phyloP scores from a whole-genome alignment of 2,797 vertebrate species.

The Crypturellus tataupa region DNA sequence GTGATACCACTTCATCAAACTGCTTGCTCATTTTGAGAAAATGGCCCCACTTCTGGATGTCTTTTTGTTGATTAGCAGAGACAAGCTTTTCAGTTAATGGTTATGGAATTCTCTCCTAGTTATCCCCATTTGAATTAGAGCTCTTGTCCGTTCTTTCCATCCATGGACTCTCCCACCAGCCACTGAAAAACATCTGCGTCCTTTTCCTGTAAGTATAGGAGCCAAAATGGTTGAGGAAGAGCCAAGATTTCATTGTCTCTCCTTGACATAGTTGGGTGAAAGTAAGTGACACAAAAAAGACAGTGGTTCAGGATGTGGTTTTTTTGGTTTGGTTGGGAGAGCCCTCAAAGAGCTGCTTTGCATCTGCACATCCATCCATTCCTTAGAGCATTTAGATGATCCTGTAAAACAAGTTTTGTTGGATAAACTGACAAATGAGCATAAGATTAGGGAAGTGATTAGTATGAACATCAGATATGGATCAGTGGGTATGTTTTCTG shows the following conservation, averaged over 20 bases:
- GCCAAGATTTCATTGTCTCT: background rate
- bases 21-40: conserved; percentile 81
- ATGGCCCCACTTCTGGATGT: conserved; percentile 86
- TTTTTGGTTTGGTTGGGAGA: too few species aligned
- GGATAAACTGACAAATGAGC: too few species aligned
- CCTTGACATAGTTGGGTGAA: too few species aligned
- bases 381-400: too few species aligned
- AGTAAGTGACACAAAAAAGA: too few species aligned
- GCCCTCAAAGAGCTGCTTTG: too few species aligned
- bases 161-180: background rate
- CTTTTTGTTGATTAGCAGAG: conserved; percentile 82
- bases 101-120: background rate
- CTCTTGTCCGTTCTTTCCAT: background rate
- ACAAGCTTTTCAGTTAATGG: background rate
- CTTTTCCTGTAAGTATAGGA: background rate
- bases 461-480: too few species aligned
- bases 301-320: too few species aligned
- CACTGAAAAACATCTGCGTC: background rate
- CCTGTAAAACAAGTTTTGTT: too few species aligned
- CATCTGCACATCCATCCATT: too few species aligned
- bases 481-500: too few species aligned
- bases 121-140: background rate
- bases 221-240: background rate
- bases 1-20: conserved; percentile 70
- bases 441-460: too few species aligned